These are phyloP conservation scores for Muntiacus reevesi DNA, from an alignment of 2,113 vertebrate genomes.

Conservation along the genomic window DNA sequence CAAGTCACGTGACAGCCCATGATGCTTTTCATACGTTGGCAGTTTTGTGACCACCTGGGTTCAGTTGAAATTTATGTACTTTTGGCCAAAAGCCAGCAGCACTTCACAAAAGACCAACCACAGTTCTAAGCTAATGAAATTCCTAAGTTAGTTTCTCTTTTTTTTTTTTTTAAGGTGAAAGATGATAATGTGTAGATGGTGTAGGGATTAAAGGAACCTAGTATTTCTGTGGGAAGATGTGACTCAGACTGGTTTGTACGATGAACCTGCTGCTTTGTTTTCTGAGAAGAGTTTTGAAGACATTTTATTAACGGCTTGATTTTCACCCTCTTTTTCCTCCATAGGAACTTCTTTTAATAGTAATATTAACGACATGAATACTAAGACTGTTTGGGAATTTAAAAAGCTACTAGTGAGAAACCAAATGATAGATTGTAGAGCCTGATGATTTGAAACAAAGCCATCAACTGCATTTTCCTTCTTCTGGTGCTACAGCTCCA, in stretches of 20 bases:
- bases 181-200: constrained; percentile 13
- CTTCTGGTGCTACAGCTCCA: constrained; percentile 83
- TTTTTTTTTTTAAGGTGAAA: constrained; percentile 40
- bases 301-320: constrained; percentile 62
- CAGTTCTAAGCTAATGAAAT: not conserved
- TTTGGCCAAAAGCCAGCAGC: constrained; percentile 64
- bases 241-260: not conserved
- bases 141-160: not conserved
- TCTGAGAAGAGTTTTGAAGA: constrained; percentile 53
- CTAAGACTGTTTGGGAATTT: constrained; percentile 57
- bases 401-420: constrained; percentile 75
- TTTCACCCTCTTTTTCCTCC: constrained; percentile 35
- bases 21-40: constrained; percentile 45
- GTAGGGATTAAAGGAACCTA: constrained; percentile 7
- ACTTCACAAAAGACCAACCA: constrained; percentile 41
- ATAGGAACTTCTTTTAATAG: constrained; percentile 72
- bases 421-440: constrained; percentile 71
- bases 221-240: constrained; percentile 44
- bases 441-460: constrained; percentile 72
- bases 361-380: constrained; percentile 39
- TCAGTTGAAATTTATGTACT: constrained; percentile 8
- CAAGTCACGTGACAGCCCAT: not conserved
- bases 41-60: constrained; percentile 45
- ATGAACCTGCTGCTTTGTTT: constrained; percentile 66
- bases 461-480: constrained; percentile 74